Evolutionary conservation across 1,140 invertebrate species (phyloP).

Genomic region (Leptopilina clavipes): DNA sequence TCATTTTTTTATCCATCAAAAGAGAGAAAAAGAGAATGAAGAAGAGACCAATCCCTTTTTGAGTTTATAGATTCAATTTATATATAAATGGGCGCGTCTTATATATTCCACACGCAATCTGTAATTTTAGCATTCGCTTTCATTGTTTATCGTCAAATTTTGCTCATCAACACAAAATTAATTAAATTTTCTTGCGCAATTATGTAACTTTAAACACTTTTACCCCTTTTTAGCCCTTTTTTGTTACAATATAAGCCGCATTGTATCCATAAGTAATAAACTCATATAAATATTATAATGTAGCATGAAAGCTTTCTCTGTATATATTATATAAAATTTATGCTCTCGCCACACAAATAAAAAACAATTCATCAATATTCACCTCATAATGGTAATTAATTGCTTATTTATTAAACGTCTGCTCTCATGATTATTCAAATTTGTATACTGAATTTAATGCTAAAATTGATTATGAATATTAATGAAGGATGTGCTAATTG

Average conservation of each 20-base stretch:
- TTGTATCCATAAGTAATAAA: not conserved
- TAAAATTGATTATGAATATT: too few species aligned
- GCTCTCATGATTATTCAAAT: not conserved
- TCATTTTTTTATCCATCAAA: not conserved
- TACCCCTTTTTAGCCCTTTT: not conserved
- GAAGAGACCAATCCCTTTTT: not conserved
- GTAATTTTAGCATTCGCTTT: not conserved
- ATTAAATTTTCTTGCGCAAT: not conserved
- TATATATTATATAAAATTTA: not conserved
- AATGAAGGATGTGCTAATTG: too few species aligned
- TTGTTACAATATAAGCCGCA: too few species aligned
- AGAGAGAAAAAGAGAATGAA: not conserved
- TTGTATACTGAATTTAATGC: not conserved
- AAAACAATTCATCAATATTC: not conserved
- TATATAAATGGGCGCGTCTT: constrained; percentile 5
- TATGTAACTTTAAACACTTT: not conserved
- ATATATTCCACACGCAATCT: not conserved
- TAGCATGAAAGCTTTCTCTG: not conserved
- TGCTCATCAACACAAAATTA: not conserved
- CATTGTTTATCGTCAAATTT: not conserved
- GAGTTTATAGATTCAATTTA: not conserved
- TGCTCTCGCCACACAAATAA: not conserved
- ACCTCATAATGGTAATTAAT: not conserved
- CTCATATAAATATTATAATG: not conserved
- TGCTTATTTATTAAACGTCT: not conserved